These are phyloP conservation scores for Euglossa dilemma DNA, from an alignment of 1,140 invertebrate species.

Conservation along the genomic window DNA sequence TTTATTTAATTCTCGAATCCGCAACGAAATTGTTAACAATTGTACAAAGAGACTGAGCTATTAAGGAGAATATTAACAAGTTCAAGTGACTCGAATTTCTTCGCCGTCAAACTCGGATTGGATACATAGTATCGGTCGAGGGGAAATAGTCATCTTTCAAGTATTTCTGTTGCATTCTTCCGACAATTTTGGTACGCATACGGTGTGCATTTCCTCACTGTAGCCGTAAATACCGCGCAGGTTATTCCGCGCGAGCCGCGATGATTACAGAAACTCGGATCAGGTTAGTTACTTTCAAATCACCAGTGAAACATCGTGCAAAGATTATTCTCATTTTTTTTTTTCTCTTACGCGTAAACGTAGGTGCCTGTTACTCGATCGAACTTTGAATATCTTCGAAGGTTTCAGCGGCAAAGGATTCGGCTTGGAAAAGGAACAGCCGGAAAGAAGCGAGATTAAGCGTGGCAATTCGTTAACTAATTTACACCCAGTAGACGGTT, in stretches of 20 bases:
- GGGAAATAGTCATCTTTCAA: background rate
- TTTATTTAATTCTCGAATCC: background rate
- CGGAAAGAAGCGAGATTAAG: constrained; percentile 24
- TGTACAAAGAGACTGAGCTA: background rate
- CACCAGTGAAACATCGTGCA: background rate
- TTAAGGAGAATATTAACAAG: background rate
- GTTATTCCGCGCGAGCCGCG: background rate
- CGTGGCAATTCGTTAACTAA: constrained; percentile 39
- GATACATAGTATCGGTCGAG: background rate
- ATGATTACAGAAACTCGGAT: background rate
- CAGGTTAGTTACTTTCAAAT: background rate
- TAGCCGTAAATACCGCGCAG: background rate
- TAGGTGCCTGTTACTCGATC: background rate
- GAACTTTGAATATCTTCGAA: background rate
- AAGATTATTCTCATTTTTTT: background rate
- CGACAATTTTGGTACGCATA: background rate
- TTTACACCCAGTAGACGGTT: constrained; percentile 34
- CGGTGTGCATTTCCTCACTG: background rate
- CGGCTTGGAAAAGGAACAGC: background rate
- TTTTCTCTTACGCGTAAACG: background rate
- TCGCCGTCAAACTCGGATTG: background rate
- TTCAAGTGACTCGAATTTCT: background rate
- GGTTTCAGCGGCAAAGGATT: background rate
- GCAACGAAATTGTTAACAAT: background rate
- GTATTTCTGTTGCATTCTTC: background rate